phyloP scores from a whole-genome alignment of 2,888 invertebrate genomes.

The Mythimna vitellina region DNA sequence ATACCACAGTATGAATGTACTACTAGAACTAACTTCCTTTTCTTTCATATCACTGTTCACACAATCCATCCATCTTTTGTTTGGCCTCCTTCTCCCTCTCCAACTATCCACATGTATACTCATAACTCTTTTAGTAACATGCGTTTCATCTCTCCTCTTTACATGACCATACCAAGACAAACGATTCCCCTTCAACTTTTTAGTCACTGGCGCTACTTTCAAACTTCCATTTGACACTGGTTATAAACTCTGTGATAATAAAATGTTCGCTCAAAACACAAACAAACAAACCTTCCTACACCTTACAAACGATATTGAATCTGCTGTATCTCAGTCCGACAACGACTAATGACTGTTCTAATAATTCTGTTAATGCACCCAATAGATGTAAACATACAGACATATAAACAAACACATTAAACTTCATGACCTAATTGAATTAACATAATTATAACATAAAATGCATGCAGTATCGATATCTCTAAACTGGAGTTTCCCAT shows the following conservation, averaged over 20 bases:
- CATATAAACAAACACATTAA: constrained; percentile 37
- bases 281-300: constrained; percentile 44
- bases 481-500: constrained; percentile 46
- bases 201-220: no score
- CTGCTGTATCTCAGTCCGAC: constrained; percentile 39
- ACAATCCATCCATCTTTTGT: no score
- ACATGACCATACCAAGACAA: no score
- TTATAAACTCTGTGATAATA: constrained; percentile 50
- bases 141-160: no score
- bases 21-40: no score
- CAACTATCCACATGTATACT: no score
- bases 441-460: constrained; percentile 46
- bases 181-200: no score
- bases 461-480: constrained; percentile 41
- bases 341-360: constrained; percentile 25
- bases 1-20: no score
- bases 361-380: constrained; percentile 34
- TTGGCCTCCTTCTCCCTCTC: no score
- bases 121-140: no score
- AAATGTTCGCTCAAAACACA: constrained; percentile 57
- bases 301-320: constrained; percentile 26
- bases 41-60: no score
- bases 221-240: constrained; percentile 38
- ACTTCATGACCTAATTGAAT: constrained; percentile 55
- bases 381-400: constrained; percentile 34